These are phyloP conservation scores for Stichodactyla helianthus DNA, from an alignment of 64 coral and sea anemone species.

Conservation along the genomic window DNA sequence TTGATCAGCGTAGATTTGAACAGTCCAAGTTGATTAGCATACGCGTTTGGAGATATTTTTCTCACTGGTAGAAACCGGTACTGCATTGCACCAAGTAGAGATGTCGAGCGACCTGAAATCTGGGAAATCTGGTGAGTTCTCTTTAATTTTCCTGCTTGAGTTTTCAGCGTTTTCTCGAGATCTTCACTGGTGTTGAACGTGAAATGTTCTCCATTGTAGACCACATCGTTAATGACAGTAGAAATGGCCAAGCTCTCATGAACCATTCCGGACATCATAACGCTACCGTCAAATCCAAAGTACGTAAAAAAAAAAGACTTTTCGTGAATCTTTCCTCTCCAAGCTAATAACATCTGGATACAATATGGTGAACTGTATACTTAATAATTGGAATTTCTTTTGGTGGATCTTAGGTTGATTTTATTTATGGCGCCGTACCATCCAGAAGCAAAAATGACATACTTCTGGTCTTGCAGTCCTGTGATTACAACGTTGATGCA, in stretches of 20 bases:
- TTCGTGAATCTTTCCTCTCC: neutral
- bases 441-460: constrained; percentile 76
- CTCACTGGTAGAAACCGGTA: constrained; percentile 25
- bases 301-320: constrained; percentile 21
- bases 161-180: neutral
- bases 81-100: constrained; percentile 25
- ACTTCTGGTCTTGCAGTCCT: constrained; percentile 75
- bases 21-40: constrained; percentile 13
- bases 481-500: constrained; percentile 69
- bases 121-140: constrained; percentile 39
- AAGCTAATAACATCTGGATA: neutral
- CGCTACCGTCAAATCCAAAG: constrained; percentile 63
- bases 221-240: constrained; percentile 43
- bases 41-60: constrained; percentile 1
- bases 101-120: constrained; percentile 38
- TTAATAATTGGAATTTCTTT: neutral
- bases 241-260: constrained; percentile 54
- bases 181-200: constrained; percentile 9
- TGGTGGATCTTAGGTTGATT: constrained; percentile 51
- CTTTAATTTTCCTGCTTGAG: neutral
- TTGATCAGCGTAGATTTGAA: constrained; percentile 3
- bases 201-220: constrained; percentile 36
- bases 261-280: constrained; percentile 38
- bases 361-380: constrained; percentile 10
- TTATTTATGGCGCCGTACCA: constrained; percentile 71